phyloP scores from a whole-genome alignment of 2,888 invertebrate species.

The Theristus sp. region DNA sequence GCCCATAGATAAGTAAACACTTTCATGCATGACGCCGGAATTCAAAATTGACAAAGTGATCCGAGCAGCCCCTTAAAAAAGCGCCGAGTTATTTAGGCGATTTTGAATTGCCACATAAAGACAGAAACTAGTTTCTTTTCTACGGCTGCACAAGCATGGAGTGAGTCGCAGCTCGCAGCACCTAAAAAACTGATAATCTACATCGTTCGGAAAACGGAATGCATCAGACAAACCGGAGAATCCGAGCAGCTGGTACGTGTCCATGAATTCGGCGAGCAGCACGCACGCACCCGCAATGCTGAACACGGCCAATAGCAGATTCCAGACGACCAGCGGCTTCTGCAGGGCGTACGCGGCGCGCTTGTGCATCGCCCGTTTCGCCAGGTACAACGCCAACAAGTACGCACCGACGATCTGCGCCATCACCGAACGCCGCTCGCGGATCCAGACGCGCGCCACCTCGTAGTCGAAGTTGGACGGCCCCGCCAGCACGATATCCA shows the following conservation, averaged over 20 bases:
- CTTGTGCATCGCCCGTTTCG: neutral
- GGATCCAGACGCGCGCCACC: neutral
- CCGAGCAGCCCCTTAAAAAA: too few species aligned
- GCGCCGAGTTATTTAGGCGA: too few species aligned
- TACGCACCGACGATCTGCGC: neutral
- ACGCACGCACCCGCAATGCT: conserved; percentile 31
- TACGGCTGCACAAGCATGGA: too few species aligned
- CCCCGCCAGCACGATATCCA: neutral
- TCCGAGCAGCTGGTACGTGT: conserved; percentile 22
- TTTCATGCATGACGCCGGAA: too few species aligned
- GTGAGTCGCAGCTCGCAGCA: too few species aligned
- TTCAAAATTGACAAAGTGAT: too few species aligned
- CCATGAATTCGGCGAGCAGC: conserved; percentile 27
- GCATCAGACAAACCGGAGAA: conserved; percentile 8
- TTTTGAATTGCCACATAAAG: too few species aligned
- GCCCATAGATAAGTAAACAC: too few species aligned
- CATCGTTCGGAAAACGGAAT: too few species aligned
- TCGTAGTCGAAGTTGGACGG: neutral
- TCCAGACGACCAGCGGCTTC: conserved; percentile 31
- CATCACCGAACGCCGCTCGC: neutral
- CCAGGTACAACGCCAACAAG: neutral
- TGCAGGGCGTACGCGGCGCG: conserved; percentile 27
- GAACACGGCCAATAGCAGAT: conserved; percentile 31
- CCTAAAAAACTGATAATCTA: too few species aligned
- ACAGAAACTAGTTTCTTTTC: too few species aligned